Base-by-base conservation (phyloP, 2,888 invertebrate species). In the Epinotia brunnichana region DNA sequence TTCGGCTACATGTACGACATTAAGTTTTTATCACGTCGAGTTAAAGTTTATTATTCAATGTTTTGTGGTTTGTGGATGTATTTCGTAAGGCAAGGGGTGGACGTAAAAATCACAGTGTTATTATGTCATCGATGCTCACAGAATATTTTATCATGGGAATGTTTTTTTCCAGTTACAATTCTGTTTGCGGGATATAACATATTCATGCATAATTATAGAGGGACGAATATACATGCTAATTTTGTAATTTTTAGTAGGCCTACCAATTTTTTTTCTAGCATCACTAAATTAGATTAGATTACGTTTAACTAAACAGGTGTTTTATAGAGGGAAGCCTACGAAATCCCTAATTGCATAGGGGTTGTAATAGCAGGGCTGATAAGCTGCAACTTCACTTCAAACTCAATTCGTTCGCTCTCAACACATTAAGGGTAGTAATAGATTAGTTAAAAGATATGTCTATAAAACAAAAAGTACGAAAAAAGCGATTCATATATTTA, bases 121-220 rank as follows among this genome's bases (percentile, higher is more conserved):
- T 89, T 87, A 88, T 86, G 86, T 87, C 85, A 87, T 86, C 81
- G 84, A 81, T 83, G 80, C 61, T 41, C 59, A 54, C 11, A 61
- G 62, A 63, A 63, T 73, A 59, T 57, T 62, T 44, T 57, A 68
- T 21, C 29, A 63, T 51, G 41, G 41, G 53, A 53, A 66, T 60
- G 44, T 44, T 56, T 71, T 60, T 54, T n/a, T 21, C 15, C 9
- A 51, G 44, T 64, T 48, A n/a, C 54, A 54, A 19, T 15, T 54
- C 13, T 41, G 39, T 54, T 64, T 64, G 64, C 64, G 19, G 15
- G n/a, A 21, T n/a, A 19, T 66, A 54, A 19, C 5, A 10, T 19
- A 53, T 17, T 64, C 63, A 41, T 56, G 51, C 35, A n/a, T 64
- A 24, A 53, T 15, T 5, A 24, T 57, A 57, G 15, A 29, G 10